Evolutionary conservation across 2,113 vertebrate species (phyloP).

Genomic region (Onychorhynchus coronatus): DNA sequence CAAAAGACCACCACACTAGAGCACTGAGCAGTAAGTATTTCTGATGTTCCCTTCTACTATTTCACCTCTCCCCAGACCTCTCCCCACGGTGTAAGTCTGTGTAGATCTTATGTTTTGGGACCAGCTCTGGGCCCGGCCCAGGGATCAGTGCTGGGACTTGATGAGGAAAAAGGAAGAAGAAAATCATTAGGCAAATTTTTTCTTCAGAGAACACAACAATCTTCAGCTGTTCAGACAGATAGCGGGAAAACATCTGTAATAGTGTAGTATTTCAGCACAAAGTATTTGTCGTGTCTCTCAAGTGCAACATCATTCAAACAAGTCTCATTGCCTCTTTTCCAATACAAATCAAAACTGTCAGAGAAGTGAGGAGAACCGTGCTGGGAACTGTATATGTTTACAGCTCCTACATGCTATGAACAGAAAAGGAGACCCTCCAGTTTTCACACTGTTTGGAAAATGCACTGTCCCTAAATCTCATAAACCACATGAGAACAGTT

Average conservation of each 20-base stretch:
- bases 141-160: neutral
- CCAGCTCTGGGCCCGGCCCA: neutral
- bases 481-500: neutral
- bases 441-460: neutral
- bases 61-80: neutral
- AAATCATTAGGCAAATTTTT: neutral
- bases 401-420: neutral
- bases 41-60: neutral
- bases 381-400: neutral
- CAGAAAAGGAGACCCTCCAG: neutral
- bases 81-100: neutral
- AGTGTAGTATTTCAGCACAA: neutral
- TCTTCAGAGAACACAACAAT: neutral
- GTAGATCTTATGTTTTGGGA: neutral
- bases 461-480: fast-evolving
- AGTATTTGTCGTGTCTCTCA: neutral
- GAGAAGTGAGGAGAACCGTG: neutral
- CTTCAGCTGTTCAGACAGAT: neutral
- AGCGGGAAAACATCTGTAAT: neutral
- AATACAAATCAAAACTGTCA: neutral
- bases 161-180: neutral
- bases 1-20: neutral
- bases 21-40: neutral
- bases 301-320: neutral
- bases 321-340: neutral